Conservation (phyloP, 2,797 vertebrate genomes). For the Vultur gryphus region DNA sequence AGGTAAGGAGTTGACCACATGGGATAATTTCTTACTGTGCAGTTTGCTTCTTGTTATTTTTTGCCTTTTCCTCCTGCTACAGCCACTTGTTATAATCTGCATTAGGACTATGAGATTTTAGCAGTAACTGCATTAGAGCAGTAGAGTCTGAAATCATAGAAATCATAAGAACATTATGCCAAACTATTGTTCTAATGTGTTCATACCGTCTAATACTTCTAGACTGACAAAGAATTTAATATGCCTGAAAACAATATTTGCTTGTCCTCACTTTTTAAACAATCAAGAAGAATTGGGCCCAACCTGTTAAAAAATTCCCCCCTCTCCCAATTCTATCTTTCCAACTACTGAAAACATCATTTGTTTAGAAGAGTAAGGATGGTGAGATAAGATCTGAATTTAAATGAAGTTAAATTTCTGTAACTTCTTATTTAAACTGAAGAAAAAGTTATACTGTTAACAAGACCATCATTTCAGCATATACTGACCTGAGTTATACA, state of each 20-base stretch:
- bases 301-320: background rate
- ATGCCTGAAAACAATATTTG: background rate
- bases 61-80: background rate
- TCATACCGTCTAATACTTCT: background rate
- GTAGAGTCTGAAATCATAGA: background rate
- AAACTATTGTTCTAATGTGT: background rate
- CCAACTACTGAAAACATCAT: background rate
- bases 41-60: background rate
- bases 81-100: accelerated
- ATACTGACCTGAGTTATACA: background rate
- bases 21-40: background rate
- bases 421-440: background rate
- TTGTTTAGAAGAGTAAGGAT: background rate
- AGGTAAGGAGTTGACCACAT: background rate
- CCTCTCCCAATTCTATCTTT: background rate
- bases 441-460: background rate
- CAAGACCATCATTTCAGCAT: background rate
- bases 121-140: background rate
- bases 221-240: background rate
- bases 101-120: background rate
- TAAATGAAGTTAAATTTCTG: background rate
- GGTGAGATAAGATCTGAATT: background rate
- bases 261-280: background rate
- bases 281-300: background rate
- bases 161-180: background rate